phyloP scores from a whole-genome alignment of 2,888 invertebrate genomes.

The Mylabris sibirica region DNA sequence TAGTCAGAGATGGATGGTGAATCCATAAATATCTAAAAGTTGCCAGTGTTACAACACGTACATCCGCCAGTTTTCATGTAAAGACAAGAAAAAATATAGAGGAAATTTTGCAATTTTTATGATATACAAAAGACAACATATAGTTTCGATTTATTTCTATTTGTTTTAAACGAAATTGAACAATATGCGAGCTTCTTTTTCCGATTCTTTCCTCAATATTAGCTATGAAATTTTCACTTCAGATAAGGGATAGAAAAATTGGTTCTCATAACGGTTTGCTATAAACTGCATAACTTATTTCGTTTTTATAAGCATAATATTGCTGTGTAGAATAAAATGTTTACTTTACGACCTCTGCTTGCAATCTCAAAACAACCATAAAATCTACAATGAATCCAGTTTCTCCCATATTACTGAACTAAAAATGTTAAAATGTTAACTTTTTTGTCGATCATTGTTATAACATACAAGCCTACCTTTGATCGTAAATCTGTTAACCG shows the following conservation, averaged over 20 bases:
- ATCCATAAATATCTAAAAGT: slow-evolving; percentile 11
- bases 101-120: background rate
- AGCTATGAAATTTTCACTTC: background rate
- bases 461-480: background rate
- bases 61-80: background rate
- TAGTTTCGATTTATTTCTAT: background rate
- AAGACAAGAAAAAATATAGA: background rate
- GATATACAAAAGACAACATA: background rate
- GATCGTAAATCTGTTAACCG: too few species aligned
- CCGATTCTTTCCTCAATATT: background rate
- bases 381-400: background rate
- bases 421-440: background rate
- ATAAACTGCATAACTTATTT: background rate
- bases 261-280: background rate
- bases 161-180: background rate
- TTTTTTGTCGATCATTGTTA: background rate
- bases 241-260: background rate
- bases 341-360: background rate
- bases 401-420: background rate
- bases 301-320: background rate
- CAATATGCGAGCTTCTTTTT: background rate
- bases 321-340: background rate
- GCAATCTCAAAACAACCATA: background rate
- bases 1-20: slow-evolving; percentile 12
- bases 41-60: background rate